Evolutionary conservation across 2,113 vertebrate species (phyloP).

Genomic region (Butastur rufipennis): DNA sequence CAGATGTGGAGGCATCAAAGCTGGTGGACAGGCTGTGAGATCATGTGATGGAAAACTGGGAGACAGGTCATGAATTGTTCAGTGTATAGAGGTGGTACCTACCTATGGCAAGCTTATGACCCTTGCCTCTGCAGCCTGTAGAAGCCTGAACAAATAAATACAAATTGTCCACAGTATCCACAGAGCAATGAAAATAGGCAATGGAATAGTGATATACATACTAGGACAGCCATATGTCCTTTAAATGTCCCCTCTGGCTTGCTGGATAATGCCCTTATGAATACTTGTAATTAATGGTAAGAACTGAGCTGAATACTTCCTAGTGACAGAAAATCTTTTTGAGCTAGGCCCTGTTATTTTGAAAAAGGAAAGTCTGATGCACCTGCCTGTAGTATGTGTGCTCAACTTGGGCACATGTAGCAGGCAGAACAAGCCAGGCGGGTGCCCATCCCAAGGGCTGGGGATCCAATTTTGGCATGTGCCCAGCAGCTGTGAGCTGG

Average conservation of each 20-base stretch:
- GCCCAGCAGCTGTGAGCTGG: not conserved
- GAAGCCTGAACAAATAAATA: not conserved
- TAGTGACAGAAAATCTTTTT: not conserved
- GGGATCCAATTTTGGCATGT: accelerated
- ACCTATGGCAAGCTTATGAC: not conserved
- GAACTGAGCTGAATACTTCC: not conserved
- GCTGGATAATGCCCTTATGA: not conserved
- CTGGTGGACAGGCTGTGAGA: not conserved
- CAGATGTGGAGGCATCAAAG: not conserved
- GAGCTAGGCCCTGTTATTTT: not conserved
- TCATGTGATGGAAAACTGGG: not conserved
- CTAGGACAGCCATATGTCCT: not conserved
- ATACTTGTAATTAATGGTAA: not conserved
- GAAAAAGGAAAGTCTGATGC: not conserved
- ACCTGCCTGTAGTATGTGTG: not conserved
- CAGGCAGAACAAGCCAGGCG: not conserved
- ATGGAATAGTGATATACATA: not conserved
- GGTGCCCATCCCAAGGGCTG: too few species aligned
- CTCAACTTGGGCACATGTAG: accelerated
- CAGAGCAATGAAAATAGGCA: not conserved
- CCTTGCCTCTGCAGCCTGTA: not conserved
- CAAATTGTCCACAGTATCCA: not conserved
- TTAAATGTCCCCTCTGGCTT: not conserved
- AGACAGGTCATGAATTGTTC: not conserved
- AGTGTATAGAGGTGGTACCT: not conserved